Evolutionary conservation across 1,140 invertebrate species (phyloP).

Genomic region (Anagrus nilaparvatae): DNA sequence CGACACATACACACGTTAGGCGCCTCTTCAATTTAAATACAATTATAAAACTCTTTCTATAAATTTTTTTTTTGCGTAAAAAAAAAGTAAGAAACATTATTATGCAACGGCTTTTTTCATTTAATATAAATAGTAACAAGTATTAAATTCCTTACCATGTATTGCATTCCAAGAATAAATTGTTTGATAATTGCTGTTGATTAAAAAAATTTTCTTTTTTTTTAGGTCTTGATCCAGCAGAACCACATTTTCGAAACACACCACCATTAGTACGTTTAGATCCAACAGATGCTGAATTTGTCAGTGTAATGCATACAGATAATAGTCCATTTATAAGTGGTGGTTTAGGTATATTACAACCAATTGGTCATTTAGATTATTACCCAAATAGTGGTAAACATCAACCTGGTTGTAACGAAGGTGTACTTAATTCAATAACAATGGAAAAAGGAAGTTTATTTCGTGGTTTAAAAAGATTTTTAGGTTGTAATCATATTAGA

Average conservation of each 20-base stretch:
- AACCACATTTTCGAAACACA: conserved; percentile 81
- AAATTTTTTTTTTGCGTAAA: no score
- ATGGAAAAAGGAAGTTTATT: conserved; percentile 54
- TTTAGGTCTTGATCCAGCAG: conserved; percentile 80
- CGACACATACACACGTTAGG: no score
- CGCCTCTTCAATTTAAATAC: no score
- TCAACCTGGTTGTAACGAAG: conserved; percentile 75
- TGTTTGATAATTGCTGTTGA: no score
- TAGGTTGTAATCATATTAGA: conserved; percentile 77
- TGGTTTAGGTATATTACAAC: conserved; percentile 69
- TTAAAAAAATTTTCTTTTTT: no score
- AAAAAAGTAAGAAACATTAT: no score
- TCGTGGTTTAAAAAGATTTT: conserved; percentile 57
- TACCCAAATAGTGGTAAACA: conserved; percentile 78
- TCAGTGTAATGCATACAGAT: conserved; percentile 84
- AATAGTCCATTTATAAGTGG: conserved; percentile 69
- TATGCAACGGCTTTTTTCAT: no score
- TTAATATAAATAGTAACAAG: no score
- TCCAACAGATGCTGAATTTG: conserved; percentile 71
- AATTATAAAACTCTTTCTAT: no score
- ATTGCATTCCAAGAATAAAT: no score
- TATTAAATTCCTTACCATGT: no score
- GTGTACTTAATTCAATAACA: conserved; percentile 56
- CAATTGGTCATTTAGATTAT: conserved; percentile 80
- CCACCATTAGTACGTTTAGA: conserved; percentile 73